These are phyloP conservation scores for Diabrotica undecimpunctata DNA, from an alignment of 1,140 invertebrate genomes.

Conservation along the genomic window DNA sequence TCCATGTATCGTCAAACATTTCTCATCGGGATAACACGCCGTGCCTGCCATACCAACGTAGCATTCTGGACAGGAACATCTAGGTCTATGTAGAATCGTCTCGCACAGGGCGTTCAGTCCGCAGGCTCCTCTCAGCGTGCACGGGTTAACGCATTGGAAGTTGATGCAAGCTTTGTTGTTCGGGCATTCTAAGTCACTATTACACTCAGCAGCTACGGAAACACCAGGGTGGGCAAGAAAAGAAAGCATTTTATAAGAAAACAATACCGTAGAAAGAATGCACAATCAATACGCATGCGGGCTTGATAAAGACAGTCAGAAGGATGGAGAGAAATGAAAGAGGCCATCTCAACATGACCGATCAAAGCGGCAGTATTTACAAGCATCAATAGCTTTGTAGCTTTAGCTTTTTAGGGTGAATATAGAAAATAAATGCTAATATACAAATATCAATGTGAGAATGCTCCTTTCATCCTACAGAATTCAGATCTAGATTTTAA, in stretches of 20 bases:
- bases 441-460: slow-evolving; percentile 59
- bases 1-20: slow-evolving; percentile 60
- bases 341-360: slow-evolving; percentile 45
- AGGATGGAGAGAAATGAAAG: slow-evolving; percentile 46
- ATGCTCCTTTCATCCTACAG: slow-evolving; percentile 55
- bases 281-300: slow-evolving; percentile 66
- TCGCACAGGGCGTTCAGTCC: slow-evolving; percentile 84
- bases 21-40: slow-evolving; percentile 71
- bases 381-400: slow-evolving; percentile 49
- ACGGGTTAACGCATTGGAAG: slow-evolving; percentile 83
- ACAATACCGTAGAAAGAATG: slow-evolving; percentile 61
- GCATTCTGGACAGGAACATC: slow-evolving; percentile 83
- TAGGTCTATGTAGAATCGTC: slow-evolving; percentile 75
- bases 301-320: slow-evolving; percentile 49
- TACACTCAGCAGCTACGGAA: slow-evolving; percentile 79
- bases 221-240: slow-evolving; percentile 53
- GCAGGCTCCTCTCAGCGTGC: slow-evolving; percentile 79
- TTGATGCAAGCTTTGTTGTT: slow-evolving; percentile 87
- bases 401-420: slow-evolving; percentile 42
- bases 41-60: slow-evolving; percentile 75
- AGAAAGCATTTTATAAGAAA: slow-evolving; percentile 67
- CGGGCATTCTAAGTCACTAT: slow-evolving; percentile 84
- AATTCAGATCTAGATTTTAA: slow-evolving; percentile 48
- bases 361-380: slow-evolving; percentile 61
- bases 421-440: slow-evolving; percentile 44